Evolutionary conservation across 2,797 vertebrate genomes (phyloP), one percentile per base, ranked within the genome.

Genomic region (Morus bassanus): DNA sequence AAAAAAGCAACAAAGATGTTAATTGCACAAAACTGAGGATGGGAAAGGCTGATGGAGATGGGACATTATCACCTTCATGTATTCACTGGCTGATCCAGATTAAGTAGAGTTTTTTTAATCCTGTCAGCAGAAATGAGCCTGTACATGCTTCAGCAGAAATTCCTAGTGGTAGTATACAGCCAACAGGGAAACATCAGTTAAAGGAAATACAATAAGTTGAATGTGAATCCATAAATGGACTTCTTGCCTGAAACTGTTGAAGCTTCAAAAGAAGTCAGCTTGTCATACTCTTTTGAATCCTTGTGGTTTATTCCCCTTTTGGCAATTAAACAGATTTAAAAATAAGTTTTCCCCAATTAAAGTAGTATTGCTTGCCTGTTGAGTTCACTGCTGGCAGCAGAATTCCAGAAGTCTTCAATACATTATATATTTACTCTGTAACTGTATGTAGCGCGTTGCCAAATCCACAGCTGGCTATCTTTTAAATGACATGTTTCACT

Each of bases 91-190:
- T 74, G 31, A 57, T 88, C 37, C 51, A 91, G 35, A 65, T n/a
- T 85, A 88, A 84, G 65, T 30, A 61, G n/a, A 87, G 33, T 60
- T 92, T 89, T 88, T 23, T 86, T 93, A 86, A 73, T 91, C n/a
- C n/a, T 95, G 54, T 78, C 67, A 79, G 17, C 37, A 89, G 59
- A 95, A 72, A 95, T 89, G 39, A 91, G 24, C 53, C 46, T 69
- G 14, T 88, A 65, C 24, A 51, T 28, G 30, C 35, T 78, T 91
- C 61, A 81, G 45, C n/a, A 95, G 53, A 85, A 95, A 81, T 69
- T 93, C 27, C 37, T 59, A 48, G 30, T 41, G 22, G 37, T 75
- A 75, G 24, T 53, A 72, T 53, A 72, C 23, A 93, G 81, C 45
- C 31, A 77, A 60, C 11, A 94, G 78, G 57, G 46, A 94, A 91